Conservation (phyloP, 2,113 vertebrate species). For the Amblyornis subalaris region DNA sequence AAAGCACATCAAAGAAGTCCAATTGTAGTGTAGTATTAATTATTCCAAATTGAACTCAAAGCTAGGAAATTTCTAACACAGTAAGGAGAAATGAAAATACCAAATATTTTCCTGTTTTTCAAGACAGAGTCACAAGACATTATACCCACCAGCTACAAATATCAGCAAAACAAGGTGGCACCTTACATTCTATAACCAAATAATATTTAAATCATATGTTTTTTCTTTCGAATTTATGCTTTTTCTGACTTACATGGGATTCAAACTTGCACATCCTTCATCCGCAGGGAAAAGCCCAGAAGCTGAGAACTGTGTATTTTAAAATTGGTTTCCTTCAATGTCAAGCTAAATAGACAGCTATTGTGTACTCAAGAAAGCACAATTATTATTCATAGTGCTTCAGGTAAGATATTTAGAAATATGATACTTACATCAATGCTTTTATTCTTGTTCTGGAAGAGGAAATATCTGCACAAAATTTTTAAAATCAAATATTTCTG, state of each 20-base stretch:
- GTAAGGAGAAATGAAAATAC: neutral
- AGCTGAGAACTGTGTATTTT: neutral
- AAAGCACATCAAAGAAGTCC: rapidly evolving
- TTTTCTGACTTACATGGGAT: neutral
- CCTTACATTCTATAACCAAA: neutral
- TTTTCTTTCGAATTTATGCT: neutral
- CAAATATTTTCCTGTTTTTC: neutral
- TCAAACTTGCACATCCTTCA: neutral
- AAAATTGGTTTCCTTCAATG: neutral
- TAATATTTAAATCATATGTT: neutral
- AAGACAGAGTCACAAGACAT: neutral
- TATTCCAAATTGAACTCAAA: neutral
- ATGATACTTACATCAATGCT: rapidly evolving
- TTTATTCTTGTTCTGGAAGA: neutral
- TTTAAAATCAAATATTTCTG: neutral
- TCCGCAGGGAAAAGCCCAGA: neutral
- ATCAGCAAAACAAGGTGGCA: neutral
- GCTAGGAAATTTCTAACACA: neutral
- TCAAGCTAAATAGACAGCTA: neutral
- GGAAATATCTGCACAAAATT: neutral
- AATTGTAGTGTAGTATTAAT: neutral
- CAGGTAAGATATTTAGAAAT: neutral
- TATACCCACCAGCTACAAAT: neutral
- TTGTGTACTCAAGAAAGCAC: neutral
- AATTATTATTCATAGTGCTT: neutral